Base-by-base conservation (phyloP, 2,113 vertebrate species). In the Neogobius melanostomus region DNA sequence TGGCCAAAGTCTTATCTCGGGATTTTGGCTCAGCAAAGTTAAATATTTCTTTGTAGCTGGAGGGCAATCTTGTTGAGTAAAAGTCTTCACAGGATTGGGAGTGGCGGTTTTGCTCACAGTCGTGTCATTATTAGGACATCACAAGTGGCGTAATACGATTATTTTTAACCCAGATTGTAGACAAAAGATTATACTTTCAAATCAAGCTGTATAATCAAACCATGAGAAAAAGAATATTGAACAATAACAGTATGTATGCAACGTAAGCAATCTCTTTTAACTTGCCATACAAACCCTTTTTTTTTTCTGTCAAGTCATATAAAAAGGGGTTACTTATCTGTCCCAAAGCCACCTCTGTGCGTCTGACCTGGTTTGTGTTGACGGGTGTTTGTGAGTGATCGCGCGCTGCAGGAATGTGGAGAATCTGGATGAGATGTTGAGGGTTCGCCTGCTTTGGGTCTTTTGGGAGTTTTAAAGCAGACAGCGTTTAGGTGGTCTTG, bases 401-500 rank as follows among this genome's bases (percentile, higher is more conserved):
- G 14, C 17, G 63, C 56, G 52, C 75, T 54, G 74, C 60, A 79
- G 75, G 84, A 71, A 72, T 83, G 78, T 71, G 54, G 66, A 81
- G 78, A 84, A 81, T 90, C 70, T 81, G 61, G 43, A 70, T 62
- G 28, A 75, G 80, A 77, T 66, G 64, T 72, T 83, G 57, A 65
- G 75, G 78, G 75, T 80, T 84, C 74, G 69, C 82, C 75, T 77
- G 59, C 9, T 60, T 74, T 68, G 56, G 50, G 36, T 46, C 66
- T 68, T 64, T 67, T 74, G 72, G 49, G 59, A 63, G 1, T 57
- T 75, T 78, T 44, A 80, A 78, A 59, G 47, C n/a, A 56, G 49
- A 77, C 47, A 74, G 68, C 54, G 56, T 68, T 74, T 64, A 5
- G 49, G 53, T 76, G 71, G 71, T 66, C 53, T 66, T 74, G 74